Evolutionary conservation across 2,888 invertebrate species (phyloP), one percentile per base, ranked within the genome.

Genomic region (Omphaloscelis lunosa): DNA sequence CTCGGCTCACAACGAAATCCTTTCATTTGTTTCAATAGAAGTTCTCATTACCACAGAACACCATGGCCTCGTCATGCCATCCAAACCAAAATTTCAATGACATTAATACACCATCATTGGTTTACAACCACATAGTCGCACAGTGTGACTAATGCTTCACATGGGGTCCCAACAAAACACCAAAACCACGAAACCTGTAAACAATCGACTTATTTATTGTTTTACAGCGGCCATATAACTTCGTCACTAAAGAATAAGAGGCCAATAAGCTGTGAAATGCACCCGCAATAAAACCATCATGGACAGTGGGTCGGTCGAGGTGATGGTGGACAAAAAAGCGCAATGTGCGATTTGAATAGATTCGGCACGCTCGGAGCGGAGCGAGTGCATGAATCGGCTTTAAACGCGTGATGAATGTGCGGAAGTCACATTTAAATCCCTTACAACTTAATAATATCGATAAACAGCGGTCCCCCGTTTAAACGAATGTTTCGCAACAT

Each of bases 261-360:
- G 77, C 91, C 92, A 93, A 94, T 95, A 91, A 94, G 93, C 92
- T 93, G 82, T 85, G 92, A 93, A 96, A 95, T 94, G 94, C 91
- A 92, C 93, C 94, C 93, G 92, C 93, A 95, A 95, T 96, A 96
- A 96, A 96, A 93, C 94, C 93, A 95, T 96, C 94, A 95, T 95
- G 95, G 93, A 90, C 93, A 92, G 90, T 92, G 92, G 90, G 79
- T 56, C 72, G 79, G 79, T 17, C 80, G 67, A 71, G 78, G 61
- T 61, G 80, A 66, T 15, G 34, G n/a, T 83, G 85, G 87, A 89
- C 89, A 91, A 92, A 93, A 92, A 93, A 93, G 84, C 79, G 90
- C 90, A 92, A 91, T 89, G 90, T 90, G 90, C 87, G 67, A 79
- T 72, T 68, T 93, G 88, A 93, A 94, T 93, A 93, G 94, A 95